Percentiles rank a stretch among this genome's conserved stretches.
Conservation (phyloP, 2,888 invertebrate species). For the Ceramica pisi region DNA sequence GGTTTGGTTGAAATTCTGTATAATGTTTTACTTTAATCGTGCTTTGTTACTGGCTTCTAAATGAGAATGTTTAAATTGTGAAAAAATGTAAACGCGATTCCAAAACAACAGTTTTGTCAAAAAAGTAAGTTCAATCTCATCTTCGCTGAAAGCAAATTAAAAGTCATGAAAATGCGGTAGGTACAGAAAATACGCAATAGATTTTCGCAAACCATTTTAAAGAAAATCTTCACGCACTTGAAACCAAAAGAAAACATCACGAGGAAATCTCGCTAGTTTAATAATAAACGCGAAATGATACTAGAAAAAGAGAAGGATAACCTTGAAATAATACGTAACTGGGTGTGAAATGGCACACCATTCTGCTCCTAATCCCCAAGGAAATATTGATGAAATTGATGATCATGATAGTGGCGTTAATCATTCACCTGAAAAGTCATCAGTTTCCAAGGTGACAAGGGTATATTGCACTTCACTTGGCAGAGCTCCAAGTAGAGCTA, state of each 20-base stretch:
- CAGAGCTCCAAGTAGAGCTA: slow-evolving; percentile 48
- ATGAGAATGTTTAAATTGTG: neutral
- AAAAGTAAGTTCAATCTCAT: neutral
- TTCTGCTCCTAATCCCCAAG: slow-evolving; percentile 5
- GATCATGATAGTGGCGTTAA: neutral
- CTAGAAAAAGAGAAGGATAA: slow-evolving; percentile 7
- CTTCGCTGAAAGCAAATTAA: neutral
- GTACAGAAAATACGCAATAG: neutral
- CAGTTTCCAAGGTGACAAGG: slow-evolving; percentile 40
- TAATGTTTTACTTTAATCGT: slow-evolving; percentile 12
- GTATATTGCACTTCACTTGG: slow-evolving; percentile 56
- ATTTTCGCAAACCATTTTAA: neutral
- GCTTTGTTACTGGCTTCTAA: slow-evolving; percentile 1
- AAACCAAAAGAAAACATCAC: slow-evolving; percentile 39
- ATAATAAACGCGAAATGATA: slow-evolving; percentile 31
- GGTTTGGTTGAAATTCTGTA: slow-evolving; percentile 7
- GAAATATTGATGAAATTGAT: slow-evolving; percentile 13
- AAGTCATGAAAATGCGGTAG: neutral
- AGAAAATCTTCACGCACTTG: slow-evolving; percentile 12
- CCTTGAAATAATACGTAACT: slow-evolving; percentile 21
- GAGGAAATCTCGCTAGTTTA: slow-evolving; percentile 27
- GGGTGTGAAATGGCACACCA: neutral
- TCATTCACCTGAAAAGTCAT: slow-evolving; percentile 32
- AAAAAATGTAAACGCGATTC: neutral
- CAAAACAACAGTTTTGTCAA: neutral